phyloP scores from a whole-genome alignment of 2,113 vertebrate species.

The Varanus salvator region DNA sequence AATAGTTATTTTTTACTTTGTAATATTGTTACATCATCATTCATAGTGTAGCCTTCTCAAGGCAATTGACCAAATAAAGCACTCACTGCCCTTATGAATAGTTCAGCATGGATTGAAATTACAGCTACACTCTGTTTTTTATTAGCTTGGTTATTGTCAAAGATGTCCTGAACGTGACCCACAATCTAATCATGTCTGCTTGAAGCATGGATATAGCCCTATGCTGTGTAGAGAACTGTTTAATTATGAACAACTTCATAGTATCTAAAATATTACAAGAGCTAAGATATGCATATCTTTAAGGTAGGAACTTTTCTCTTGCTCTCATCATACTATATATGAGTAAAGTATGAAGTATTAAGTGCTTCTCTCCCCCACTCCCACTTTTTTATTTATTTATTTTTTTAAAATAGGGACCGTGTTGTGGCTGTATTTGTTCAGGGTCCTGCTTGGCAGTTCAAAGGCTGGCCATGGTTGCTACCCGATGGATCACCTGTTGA shows the following conservation, averaged over 20 bases:
- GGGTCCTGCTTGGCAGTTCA: conserved; percentile 98
- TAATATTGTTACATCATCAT: background rate
- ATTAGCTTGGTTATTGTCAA: background rate
- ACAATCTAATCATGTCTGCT: background rate
- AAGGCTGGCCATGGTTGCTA: conserved; percentile 98
- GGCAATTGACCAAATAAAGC: background rate
- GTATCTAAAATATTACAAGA: background rate
- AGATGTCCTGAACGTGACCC: background rate
- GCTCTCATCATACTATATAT: background rate
- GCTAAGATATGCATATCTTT: background rate
- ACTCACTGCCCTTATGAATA: background rate
- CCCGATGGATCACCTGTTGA: conserved; percentile 98
- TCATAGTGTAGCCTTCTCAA: background rate
- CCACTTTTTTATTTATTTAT: conserved; percentile 7
- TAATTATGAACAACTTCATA: background rate
- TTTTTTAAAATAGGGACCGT: conserved; percentile 85
- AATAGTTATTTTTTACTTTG: background rate
- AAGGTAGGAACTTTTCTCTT: background rate
- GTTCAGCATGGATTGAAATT: background rate
- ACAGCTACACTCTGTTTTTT: background rate
- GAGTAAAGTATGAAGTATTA: rapidly evolving
- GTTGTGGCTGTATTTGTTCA: conserved; percentile 98
- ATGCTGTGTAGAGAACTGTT: background rate
- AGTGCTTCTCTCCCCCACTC: background rate
- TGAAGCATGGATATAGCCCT: background rate